phyloP scores from a whole-genome alignment of 2,888 invertebrate species.

The Torymus aiolomorphi region DNA sequence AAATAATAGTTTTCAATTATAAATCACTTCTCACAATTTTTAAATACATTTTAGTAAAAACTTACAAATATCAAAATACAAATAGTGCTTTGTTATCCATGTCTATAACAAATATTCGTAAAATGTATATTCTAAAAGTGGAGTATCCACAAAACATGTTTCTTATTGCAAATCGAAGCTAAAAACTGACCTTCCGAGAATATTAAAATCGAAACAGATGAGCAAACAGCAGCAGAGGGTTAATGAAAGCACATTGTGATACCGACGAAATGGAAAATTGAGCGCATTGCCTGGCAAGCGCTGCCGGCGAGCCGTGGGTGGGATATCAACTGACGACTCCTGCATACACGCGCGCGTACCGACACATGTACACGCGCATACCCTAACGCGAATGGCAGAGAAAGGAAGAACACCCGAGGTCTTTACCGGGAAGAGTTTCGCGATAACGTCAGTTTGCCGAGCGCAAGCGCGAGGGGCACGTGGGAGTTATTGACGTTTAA shows the following conservation, averaged over 20 bases:
- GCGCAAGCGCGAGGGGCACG: constrained; percentile 18
- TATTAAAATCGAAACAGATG: too few relatives aligned
- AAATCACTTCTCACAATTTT: background rate
- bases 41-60: too few relatives aligned
- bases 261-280: constrained; percentile 44
- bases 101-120: too few relatives aligned
- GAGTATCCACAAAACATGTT: too few relatives aligned
- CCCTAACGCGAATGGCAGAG: too few relatives aligned
- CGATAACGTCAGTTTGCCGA: constrained; percentile 33
- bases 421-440: constrained; percentile 26
- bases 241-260: constrained; percentile 24
- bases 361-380: too few relatives aligned
- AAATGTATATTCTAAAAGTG: too few relatives aligned
- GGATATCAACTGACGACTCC: background rate
- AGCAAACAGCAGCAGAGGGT: background rate
- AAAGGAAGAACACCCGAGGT: background rate
- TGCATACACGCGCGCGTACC: too few relatives aligned
- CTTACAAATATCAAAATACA: too few relatives aligned
- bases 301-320: background rate
- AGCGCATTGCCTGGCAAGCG: background rate
- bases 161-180: too few relatives aligned
- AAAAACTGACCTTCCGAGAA: too few relatives aligned
- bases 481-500: constrained; percentile 47
- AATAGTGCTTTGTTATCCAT: too few relatives aligned
- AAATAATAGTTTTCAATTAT: background rate